Percentiles rank a stretch among this genome's conserved stretches.
Evolutionary conservation across 2,797 vertebrate genomes (phyloP).

Genomic region (Siniperca undulata): DNA sequence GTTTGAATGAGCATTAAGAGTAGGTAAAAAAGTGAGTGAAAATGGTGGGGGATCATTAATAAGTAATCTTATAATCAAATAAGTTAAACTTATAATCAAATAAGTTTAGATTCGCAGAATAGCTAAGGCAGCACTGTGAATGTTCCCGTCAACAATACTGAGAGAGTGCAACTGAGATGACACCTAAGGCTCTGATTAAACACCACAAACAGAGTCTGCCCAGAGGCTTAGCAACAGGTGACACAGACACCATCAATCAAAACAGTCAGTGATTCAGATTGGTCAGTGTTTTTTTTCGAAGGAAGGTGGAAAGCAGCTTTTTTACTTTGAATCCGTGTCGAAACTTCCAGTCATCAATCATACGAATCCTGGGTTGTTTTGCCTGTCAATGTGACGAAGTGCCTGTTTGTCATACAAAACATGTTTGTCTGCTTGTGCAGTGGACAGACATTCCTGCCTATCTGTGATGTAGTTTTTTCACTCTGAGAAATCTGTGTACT

Average conservation of each 20-base stretch:
- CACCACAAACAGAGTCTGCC: slow-evolving; percentile 65
- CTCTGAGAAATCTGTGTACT: slow-evolving; percentile 12
- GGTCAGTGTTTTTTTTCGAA: slow-evolving; percentile 53
- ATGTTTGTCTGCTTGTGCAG: slow-evolving; percentile 23
- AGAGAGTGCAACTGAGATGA: slow-evolving; percentile 46
- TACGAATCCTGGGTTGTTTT: slow-evolving; percentile 30
- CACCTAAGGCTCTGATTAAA: slow-evolving; percentile 55
- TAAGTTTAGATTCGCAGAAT: slow-evolving; percentile 3
- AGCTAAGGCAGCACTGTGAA: slow-evolving; percentile 31
- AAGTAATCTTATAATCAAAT: too few species aligned
- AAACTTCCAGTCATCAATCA: slow-evolving; percentile 42
- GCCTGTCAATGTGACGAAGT: slow-evolving; percentile 44
- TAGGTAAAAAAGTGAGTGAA: slow-evolving; percentile 13
- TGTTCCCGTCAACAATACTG: slow-evolving; percentile 43
- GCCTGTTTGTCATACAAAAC: slow-evolving; percentile 40
- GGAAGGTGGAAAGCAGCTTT: slow-evolving; percentile 34
- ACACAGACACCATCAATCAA: slow-evolving; percentile 75
- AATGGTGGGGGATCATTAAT: slow-evolving; percentile 3
- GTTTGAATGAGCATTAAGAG: slow-evolving; percentile 14
- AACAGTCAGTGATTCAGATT: slow-evolving; percentile 66
- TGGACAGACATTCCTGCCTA: slow-evolving; percentile 8
- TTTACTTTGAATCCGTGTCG: slow-evolving; percentile 32
- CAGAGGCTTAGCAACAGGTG: slow-evolving; percentile 82
- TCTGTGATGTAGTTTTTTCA: not conserved
- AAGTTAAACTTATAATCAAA: too few species aligned